These are phyloP conservation scores for Rousettus madagascariensis DNA, from an alignment of 2,797 vertebrate genomes.

Conservation along the genomic window DNA sequence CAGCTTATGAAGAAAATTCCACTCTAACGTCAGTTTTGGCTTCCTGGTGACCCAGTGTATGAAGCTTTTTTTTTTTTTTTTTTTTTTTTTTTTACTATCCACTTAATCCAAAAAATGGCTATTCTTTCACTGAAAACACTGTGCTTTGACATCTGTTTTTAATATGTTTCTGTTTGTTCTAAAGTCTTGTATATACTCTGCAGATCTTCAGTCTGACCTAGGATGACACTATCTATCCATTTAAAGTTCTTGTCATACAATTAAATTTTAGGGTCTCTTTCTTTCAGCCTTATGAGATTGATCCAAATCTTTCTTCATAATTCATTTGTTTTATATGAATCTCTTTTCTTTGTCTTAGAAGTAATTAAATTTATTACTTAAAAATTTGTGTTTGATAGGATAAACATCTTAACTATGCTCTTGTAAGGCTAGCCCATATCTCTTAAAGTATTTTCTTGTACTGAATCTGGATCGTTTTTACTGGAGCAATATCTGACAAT, in stretches of 20 bases:
- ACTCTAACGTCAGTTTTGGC: background rate
- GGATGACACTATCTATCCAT: background rate
- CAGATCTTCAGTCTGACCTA: slow-evolving; percentile 37
- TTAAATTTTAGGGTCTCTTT: background rate
- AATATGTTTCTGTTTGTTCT: slow-evolving; percentile 44
- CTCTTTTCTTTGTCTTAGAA: slow-evolving; percentile 17
- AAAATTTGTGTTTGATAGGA: background rate
- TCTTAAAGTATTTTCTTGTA: background rate
- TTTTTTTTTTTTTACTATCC: background rate
- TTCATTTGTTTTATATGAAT: slow-evolving; percentile 5
- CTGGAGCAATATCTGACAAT: slow-evolving; percentile 20
- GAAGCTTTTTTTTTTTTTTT: background rate
- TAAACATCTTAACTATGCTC: background rate
- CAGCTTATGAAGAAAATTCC: background rate
- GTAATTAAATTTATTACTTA: slow-evolving; percentile 52
- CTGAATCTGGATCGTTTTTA: slow-evolving; percentile 34
- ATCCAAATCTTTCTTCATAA: slow-evolving; percentile 29
- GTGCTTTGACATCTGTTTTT: slow-evolving; percentile 55
- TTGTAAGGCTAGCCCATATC: background rate
- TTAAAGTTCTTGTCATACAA: background rate
- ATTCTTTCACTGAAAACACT: background rate
- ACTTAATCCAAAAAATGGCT: slow-evolving; percentile 35
- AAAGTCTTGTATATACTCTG: background rate
- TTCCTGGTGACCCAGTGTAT: background rate
- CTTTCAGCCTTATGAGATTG: background rate